Conservation (phyloP, 2,888 invertebrate species). For the Papilio elwesi region DNA sequence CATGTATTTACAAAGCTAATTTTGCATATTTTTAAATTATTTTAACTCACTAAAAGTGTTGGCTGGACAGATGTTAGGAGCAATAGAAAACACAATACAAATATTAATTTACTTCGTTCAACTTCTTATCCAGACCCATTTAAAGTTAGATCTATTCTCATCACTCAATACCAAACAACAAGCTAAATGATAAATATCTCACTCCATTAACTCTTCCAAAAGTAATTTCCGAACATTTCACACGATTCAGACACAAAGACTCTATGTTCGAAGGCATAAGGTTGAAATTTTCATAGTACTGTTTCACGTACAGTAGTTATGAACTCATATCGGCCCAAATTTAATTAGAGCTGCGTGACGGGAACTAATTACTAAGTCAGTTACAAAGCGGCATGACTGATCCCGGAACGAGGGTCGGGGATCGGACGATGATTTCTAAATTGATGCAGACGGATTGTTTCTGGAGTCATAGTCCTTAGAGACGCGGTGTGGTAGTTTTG, state of each 20-base stretch:
- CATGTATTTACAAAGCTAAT: background rate
- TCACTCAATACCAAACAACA: slow-evolving; percentile 18
- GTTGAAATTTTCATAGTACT: slow-evolving; percentile 7
- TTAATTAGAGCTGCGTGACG: slow-evolving; percentile 31
- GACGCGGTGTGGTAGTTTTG: background rate
- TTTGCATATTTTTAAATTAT: background rate
- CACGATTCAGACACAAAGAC: background rate
- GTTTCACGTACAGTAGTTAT: slow-evolving; percentile 4
- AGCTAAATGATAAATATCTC: slow-evolving; percentile 25
- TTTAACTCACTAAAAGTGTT: too few relatives aligned
- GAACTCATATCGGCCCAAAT: slow-evolving; percentile 33
- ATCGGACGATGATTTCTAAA: background rate
- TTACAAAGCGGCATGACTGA: slow-evolving; percentile 21
- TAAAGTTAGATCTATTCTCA: background rate
- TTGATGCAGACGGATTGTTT: background rate
- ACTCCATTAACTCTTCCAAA: slow-evolving; percentile 30
- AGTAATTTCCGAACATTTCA: slow-evolving; percentile 24
- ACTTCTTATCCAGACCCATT: too few relatives aligned
- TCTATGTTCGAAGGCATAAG: background rate
- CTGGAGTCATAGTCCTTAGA: background rate
- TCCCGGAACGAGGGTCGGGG: slow-evolving; percentile 9
- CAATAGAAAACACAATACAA: too few relatives aligned
- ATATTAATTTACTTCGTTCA: too few relatives aligned
- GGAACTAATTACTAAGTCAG: slow-evolving; percentile 32
- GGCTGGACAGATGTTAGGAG: too few relatives aligned